Evolutionary conservation across 2,888 invertebrate species (phyloP), one percentile per base, ranked within the genome.

Genomic region (Papilio elwesi): DNA sequence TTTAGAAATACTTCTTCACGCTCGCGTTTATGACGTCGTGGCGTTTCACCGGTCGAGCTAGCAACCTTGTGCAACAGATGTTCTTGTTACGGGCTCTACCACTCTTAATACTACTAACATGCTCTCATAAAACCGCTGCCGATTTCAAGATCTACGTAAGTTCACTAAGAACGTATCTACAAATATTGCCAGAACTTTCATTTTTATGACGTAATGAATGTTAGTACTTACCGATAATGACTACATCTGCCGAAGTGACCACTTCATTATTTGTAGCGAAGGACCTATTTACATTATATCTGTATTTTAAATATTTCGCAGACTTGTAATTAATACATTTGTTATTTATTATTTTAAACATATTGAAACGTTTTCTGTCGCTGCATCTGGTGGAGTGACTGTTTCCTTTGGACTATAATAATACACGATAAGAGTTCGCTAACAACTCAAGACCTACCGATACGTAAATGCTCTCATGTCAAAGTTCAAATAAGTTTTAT

Each of bases 191-290:
- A 26, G 26, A 26, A 26, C 26, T 26, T 26, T 26, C 4, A 26
- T 26, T 2, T 26, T 26, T 26, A 26, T 26, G 4, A 26, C 1
- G 26, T 26, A 26, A 26, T 26, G 4, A 26, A 26, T 2, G 4
- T 26, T 26, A n/a, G 63, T 57, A 90, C 91, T 92, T 87, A 96
- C 96, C 96, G 78, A 97, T 95, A 78, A 97, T 94, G 71, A 97
- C 97, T 77, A 97, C 97, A 90, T 97, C 97, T 16, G 97, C 97
- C 55, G 95, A 94, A 52, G 90, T 80, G 53, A 88, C 89, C 3
- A 92, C 82, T 64, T 92, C 91, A 52, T 83, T 78, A 26, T 85
- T 83, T 0, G 83, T 83, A 7, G 88, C 76, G 26, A 87, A 78
- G 49, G 76, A 79, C 73, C 88, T 81, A 68, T 81, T 85, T 53